Evolutionary conservation across 2,888 invertebrate genomes (phyloP).

Genomic region (Hyposoter didymator): DNA sequence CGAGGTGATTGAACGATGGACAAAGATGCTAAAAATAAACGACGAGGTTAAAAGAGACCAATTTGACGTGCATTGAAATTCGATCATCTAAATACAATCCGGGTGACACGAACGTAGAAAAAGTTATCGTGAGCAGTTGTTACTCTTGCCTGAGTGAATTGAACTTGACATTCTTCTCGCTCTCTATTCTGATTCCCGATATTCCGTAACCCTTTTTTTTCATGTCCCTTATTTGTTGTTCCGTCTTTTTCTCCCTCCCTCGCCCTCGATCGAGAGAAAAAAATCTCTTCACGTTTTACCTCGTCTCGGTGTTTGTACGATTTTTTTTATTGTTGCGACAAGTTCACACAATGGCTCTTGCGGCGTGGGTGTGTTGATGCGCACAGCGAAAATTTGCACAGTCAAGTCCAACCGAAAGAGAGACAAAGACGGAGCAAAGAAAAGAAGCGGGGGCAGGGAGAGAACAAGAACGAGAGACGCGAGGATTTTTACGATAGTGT

Average conservation of each 20-base stretch:
- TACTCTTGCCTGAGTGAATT: conserved; percentile 6
- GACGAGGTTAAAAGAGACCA: conserved; percentile 3
- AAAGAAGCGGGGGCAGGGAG: background rate
- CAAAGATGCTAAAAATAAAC: conserved; percentile 1
- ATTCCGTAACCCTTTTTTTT: background rate
- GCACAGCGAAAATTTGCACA: conserved; percentile 63
- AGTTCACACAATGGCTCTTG: conserved; percentile 50
- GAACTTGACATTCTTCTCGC: conserved; percentile 47
- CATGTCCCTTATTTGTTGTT: background rate
- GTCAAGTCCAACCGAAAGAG: conserved; percentile 34
- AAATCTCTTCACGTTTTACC: conserved; percentile 12
- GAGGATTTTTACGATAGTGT: conserved; percentile 53
- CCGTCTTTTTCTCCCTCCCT: background rate
- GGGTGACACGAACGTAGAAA: background rate
- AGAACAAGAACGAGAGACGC: conserved; percentile 8
- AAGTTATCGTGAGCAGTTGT: conserved; percentile 2
- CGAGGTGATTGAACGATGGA: conserved; percentile 9
- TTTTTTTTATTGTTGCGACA: conserved; percentile 23
- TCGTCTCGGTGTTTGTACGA: background rate
- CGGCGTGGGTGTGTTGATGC: conserved; percentile 64
- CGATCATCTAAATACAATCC: conserved; percentile 8
- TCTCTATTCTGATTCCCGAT: background rate
- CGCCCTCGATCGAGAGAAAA: background rate
- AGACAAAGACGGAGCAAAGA: conserved; percentile 4
- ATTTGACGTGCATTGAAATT: background rate